Evolutionary conservation across 2,888 invertebrate species (phyloP).

Genomic region (Apamea epomidion): DNA sequence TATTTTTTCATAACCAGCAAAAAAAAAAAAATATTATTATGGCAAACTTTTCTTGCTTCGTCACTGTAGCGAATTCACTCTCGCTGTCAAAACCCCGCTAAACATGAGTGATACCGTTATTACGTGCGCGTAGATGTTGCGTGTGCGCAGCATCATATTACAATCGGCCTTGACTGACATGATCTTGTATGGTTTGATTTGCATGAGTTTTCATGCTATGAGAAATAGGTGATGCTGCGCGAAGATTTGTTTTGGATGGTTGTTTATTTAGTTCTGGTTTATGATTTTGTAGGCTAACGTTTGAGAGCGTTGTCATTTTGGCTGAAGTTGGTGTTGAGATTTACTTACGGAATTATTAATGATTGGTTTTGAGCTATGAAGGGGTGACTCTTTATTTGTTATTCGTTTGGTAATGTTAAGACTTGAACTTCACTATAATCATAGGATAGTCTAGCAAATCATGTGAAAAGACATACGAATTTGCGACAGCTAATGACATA

Average conservation of each 20-base stretch:
- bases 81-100: slow-evolving; percentile 52
- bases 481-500: neutral
- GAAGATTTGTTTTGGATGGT: slow-evolving; percentile 5
- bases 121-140: slow-evolving; percentile 58
- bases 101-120: slow-evolving; percentile 64
- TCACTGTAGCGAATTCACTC: slow-evolving; percentile 54
- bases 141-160: slow-evolving; percentile 54
- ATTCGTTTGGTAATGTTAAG: neutral
- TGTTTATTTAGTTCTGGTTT: slow-evolving; percentile 2
- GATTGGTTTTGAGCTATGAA: neutral
- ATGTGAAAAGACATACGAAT: neutral
- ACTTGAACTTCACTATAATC: neutral
- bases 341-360: neutral
- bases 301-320: neutral
- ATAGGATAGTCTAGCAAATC: neutral
- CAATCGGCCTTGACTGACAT: slow-evolving; percentile 62
- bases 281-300: neutral
- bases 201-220: slow-evolving; percentile 57
- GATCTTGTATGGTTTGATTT: slow-evolving; percentile 61
- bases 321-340: neutral
- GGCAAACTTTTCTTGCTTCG: slow-evolving; percentile 25
- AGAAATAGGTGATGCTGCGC: slow-evolving; percentile 31
- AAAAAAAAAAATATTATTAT: neutral
- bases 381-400: too few relatives aligned
- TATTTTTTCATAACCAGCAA: neutral